Percentiles rank a stretch among this genome's conserved stretches.
Conservation (phyloP, 2,888 invertebrate genomes). For the Mermis nigrescens region DNA sequence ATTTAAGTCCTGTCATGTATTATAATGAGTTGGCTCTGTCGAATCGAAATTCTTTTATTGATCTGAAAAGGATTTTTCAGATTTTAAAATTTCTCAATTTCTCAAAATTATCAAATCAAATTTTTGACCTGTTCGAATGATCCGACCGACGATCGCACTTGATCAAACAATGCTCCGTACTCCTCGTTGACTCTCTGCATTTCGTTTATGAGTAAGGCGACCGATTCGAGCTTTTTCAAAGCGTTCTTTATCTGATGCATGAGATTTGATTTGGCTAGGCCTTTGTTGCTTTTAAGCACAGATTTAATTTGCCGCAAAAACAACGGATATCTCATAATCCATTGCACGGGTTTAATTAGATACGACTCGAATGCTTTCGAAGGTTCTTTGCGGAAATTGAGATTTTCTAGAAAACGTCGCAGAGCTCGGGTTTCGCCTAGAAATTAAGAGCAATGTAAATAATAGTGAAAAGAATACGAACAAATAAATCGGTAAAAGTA, state of each 20-base stretch:
- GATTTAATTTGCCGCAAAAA: slow-evolving; percentile 79
- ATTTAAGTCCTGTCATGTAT: too few relatives aligned
- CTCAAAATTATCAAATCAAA: neutral
- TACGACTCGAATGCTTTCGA: slow-evolving; percentile 89
- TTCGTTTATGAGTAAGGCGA: slow-evolving; percentile 95
- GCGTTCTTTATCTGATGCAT: slow-evolving; percentile 49
- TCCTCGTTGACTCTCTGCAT: slow-evolving; percentile 99
- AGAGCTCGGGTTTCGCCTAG: slow-evolving; percentile 77
- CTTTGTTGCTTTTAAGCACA: slow-evolving; percentile 69
- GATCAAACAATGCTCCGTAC: slow-evolving; percentile 93
- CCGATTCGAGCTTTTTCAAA: slow-evolving; percentile 64
- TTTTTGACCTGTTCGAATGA: too few relatives aligned
- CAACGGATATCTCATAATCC: slow-evolving; percentile 88
- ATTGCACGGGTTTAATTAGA: slow-evolving; percentile 92
- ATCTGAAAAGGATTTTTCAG: too few relatives aligned
- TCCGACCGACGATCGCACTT: slow-evolving; percentile 39
- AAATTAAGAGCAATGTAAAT: neutral
- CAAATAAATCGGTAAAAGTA: too few relatives aligned
- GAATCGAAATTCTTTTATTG: too few relatives aligned
- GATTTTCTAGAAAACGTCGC: slow-evolving; percentile 76
- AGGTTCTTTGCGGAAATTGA: slow-evolving; percentile 89
- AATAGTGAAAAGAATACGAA: neutral
- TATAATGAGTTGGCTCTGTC: too few relatives aligned
- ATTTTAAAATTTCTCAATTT: too few relatives aligned
- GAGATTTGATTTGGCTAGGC: slow-evolving; percentile 83